Conservation (phyloP, 1,140 invertebrate genomes). For the Aleiodes sp. region DNA sequence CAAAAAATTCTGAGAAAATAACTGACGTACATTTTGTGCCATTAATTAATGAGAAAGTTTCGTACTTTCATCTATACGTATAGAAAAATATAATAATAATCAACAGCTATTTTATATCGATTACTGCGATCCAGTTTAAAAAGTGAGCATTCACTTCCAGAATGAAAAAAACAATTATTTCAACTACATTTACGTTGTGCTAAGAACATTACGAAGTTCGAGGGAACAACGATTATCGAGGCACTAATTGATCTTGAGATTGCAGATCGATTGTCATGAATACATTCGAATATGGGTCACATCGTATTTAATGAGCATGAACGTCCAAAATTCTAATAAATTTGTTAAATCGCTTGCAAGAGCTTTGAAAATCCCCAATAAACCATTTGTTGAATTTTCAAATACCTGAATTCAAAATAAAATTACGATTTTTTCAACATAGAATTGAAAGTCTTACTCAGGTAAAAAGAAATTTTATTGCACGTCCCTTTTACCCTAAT, state of each 20-base stretch:
- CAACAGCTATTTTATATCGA: not conserved
- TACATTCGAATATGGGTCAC: not conserved
- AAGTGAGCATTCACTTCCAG: conserved; percentile 31
- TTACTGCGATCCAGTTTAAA: not conserved
- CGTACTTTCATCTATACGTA: conserved; percentile 28
- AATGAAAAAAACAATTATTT: conserved; percentile 7
- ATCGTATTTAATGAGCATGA: not conserved
- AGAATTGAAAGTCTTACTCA: not conserved
- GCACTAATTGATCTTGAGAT: not conserved
- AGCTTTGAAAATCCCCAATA: not conserved
- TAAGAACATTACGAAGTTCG: not conserved
- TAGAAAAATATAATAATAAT: conserved; percentile 21
- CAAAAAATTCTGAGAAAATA: not conserved
- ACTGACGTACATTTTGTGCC: conserved; percentile 15
- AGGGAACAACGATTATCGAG: not conserved
- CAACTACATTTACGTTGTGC: not conserved
- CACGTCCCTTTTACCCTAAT: not conserved
- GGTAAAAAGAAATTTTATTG: not conserved
- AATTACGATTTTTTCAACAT: not conserved
- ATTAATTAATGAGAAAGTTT: conserved; percentile 35
- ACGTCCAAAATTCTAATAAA: too few relatives aligned
- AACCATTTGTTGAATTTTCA: not conserved
- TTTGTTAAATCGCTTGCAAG: too few relatives aligned
- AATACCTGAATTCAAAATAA: not conserved
- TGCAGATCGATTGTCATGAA: not conserved